phyloP scores from a whole-genome alignment of 2,113 vertebrate genomes.

The Notechis scutatus region DNA sequence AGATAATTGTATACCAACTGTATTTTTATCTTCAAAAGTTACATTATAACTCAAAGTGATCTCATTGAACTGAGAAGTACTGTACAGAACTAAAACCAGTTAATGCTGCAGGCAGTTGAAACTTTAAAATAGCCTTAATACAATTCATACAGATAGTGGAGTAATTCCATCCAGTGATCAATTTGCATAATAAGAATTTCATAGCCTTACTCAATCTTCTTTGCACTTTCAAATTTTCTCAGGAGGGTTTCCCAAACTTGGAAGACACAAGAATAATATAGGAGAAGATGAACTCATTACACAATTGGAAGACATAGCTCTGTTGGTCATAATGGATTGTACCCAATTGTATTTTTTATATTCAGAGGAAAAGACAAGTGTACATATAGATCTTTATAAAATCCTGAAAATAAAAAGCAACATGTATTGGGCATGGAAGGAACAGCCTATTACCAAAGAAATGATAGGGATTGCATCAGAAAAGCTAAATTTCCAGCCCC shows the following conservation, averaged over 20 bases:
- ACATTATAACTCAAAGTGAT: background rate
- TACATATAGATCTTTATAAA: background rate
- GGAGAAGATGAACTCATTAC: background rate
- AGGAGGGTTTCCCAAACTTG: background rate
- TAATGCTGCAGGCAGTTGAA: background rate
- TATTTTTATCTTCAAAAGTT: background rate
- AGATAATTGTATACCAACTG: background rate
- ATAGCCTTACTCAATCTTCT: background rate
- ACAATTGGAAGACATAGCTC: background rate
- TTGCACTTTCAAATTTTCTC: background rate
- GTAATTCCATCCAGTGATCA: background rate
- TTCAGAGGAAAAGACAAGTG: background rate
- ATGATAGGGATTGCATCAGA: background rate
- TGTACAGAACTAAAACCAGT: background rate
- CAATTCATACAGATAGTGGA: background rate
- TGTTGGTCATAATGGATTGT: background rate
- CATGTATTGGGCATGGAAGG: background rate
- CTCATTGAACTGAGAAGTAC: background rate
- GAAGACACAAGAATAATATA: too few relatives aligned
- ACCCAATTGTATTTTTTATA: too few relatives aligned
- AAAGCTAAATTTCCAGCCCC: constrained; percentile 12
- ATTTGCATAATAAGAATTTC: background rate
- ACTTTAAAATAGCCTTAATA: background rate
- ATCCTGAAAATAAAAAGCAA: background rate
- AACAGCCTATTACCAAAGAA: background rate